Evolutionary conservation across 1,140 invertebrate genomes (phyloP).

Genomic region (Drosophila nigrodunni): DNA sequence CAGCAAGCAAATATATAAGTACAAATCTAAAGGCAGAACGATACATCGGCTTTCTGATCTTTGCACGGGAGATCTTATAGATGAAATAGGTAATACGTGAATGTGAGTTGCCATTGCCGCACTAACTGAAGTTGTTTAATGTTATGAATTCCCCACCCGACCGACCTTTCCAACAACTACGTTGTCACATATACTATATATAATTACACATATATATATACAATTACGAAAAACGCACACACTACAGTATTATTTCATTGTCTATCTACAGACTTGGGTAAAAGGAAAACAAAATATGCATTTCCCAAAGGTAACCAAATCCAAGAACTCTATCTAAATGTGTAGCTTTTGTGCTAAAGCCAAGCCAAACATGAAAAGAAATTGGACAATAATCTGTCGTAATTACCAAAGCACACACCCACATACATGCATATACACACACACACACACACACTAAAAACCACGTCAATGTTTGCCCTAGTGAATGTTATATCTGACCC

Average conservation of each 20-base stretch:
- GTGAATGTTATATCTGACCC: slow-evolving; percentile 38
- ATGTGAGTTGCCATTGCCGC: slow-evolving; percentile 77
- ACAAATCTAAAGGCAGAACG: slow-evolving; percentile 70
- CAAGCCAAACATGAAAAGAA: slow-evolving; percentile 41
- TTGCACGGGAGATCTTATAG: slow-evolving; percentile 70
- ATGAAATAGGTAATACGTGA: slow-evolving; percentile 82
- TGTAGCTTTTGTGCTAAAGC: slow-evolving; percentile 71
- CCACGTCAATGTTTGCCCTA: slow-evolving; percentile 57
- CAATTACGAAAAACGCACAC: slow-evolving; percentile 27
- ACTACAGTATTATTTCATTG: slow-evolving; percentile 60
- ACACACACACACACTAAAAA: slow-evolving; percentile 23
- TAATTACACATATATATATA: neutral
- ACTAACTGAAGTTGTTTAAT: slow-evolving; percentile 70
- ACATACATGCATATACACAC: slow-evolving; percentile 18
- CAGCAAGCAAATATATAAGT: slow-evolving; percentile 68
- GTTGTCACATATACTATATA: neutral
- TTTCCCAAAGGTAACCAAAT: slow-evolving; percentile 67
- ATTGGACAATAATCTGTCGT: slow-evolving; percentile 23
- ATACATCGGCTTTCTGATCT: slow-evolving; percentile 80
- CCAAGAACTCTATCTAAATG: slow-evolving; percentile 29
- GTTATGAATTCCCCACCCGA: slow-evolving; percentile 49
- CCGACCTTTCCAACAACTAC: slow-evolving; percentile 14
- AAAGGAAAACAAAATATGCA: slow-evolving; percentile 60
- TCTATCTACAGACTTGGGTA: slow-evolving; percentile 78
- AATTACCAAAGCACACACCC: slow-evolving; percentile 10